A percentile compares a stretch with the other conserved stretches of the same genome.
Conservation (phyloP, 2,888 invertebrate species). For the Tachina lurida region DNA sequence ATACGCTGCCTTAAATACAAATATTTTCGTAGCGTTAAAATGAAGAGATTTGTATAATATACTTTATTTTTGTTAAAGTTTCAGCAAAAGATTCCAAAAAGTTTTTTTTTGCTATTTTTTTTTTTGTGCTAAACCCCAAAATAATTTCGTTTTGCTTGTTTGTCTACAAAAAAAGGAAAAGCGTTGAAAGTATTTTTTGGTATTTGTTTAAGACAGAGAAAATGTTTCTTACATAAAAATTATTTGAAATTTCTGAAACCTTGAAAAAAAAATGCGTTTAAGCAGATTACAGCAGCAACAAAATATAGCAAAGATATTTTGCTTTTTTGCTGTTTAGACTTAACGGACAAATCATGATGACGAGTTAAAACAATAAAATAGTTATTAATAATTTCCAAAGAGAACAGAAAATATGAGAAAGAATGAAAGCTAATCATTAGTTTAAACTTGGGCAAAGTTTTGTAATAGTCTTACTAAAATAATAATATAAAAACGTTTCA, state of each 20-base stretch:
- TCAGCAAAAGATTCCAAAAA: conserved; percentile 17
- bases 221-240: conserved; percentile 12
- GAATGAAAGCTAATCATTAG: not conserved
- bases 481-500: too few relatives aligned
- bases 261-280: conserved; percentile 33
- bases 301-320: not conserved
- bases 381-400: conserved; percentile 9
- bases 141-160: conserved; percentile 6
- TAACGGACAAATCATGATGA: conserved; percentile 26
- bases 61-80: conserved; percentile 41
- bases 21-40: conserved; percentile 28
- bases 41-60: conserved; percentile 46
- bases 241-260: conserved; percentile 17
- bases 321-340: not conserved
- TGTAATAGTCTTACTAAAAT: not conserved
- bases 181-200: conserved; percentile 12
- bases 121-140: not conserved
- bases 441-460: not conserved
- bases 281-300: conserved; percentile 38
- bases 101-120: not conserved
- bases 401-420: not conserved
- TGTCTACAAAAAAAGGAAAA: conserved; percentile 15
- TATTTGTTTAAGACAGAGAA: conserved; percentile 13
- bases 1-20: conserved; percentile 14
- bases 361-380: conserved; percentile 47